Evolutionary conservation across 2,797 vertebrate species (phyloP).

Genomic region (Phylloscopus collybita): DNA sequence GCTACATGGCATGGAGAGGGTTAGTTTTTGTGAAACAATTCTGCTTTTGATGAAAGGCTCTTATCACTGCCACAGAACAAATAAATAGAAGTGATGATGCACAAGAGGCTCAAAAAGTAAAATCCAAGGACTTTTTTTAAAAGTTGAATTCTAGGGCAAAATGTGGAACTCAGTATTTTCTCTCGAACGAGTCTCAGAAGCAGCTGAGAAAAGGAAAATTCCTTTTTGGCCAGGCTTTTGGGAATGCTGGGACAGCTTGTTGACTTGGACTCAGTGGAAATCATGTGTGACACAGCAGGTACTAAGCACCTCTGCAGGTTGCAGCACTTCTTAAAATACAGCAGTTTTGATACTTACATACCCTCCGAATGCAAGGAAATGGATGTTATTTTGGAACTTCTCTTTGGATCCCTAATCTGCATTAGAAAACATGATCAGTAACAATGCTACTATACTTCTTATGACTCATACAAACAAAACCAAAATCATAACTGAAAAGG

Average conservation of each 20-base stretch:
- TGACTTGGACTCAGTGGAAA: neutral
- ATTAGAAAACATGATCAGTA: neutral
- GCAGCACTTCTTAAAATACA: neutral
- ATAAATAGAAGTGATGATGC: neutral
- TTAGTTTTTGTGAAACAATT: neutral
- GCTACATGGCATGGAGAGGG: neutral
- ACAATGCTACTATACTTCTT: neutral
- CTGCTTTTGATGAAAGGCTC: neutral
- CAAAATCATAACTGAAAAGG: neutral
- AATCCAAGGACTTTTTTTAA: neutral
- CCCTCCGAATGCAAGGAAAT: neutral
- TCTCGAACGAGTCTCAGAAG: neutral
- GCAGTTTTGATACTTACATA: neutral
- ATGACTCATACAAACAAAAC: rapidly evolving
- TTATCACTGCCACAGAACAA: neutral
- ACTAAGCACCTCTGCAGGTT: neutral
- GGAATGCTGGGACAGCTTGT: neutral
- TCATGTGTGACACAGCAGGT: neutral
- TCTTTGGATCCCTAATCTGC: neutral
- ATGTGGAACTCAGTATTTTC: neutral
- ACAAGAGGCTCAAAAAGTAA: neutral
- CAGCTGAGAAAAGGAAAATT: neutral
- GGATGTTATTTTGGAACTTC: neutral
- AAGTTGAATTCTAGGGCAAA: neutral
- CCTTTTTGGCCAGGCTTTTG: neutral